Evolutionary conservation across 2,888 invertebrate genomes (phyloP), one percentile per base, ranked within the genome.

Genomic region (Parascotia fuliginaria): DNA sequence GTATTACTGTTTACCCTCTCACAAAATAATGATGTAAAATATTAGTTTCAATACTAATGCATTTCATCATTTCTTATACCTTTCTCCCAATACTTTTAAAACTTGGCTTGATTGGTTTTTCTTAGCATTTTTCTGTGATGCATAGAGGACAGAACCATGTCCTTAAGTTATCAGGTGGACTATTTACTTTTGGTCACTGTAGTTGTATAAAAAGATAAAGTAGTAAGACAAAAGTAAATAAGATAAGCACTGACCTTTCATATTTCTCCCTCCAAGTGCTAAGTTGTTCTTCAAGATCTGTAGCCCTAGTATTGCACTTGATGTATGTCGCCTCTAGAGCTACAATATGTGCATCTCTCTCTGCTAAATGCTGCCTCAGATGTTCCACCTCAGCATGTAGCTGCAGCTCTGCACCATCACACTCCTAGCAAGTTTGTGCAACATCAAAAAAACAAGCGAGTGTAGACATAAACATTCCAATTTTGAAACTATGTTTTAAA

Each of bases 221-320:
- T n/a, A n/a, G n/a, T n/a, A n/a, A n/a, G 19, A 3, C 5, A 28
- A 9, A 28, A 32, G 9, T 15, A 0, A 41, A 28, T 6, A 27
- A 15, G 9, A 34, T 13, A 12, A 45, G 40, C 14, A 22, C 52
- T 55, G 53, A 81, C 96, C 96, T 95, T 83, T 96, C 96, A 92
- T 98, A 98, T 92, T 98, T 97, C 79, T 98, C 98, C 81, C 97
- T 95, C 96, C 98, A 97, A 67, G 96, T 96, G 42, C 94, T 88
- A 45, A 98, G 89, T 83, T 98, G 97, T 64, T 97, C 97, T 73
- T 96, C 95, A 46, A 97, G 92, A 51, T 96, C 95, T 19, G 95
- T 95, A 76, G 96, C 93, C 73, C 96, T 95, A 38, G 96, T 95
- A 43, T 95, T 95, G 77, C 96, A 96, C 72, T 96, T 96, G 56